phyloP scores from a whole-genome alignment of 2,797 vertebrate genomes.

The Oreochromis grahami region DNA sequence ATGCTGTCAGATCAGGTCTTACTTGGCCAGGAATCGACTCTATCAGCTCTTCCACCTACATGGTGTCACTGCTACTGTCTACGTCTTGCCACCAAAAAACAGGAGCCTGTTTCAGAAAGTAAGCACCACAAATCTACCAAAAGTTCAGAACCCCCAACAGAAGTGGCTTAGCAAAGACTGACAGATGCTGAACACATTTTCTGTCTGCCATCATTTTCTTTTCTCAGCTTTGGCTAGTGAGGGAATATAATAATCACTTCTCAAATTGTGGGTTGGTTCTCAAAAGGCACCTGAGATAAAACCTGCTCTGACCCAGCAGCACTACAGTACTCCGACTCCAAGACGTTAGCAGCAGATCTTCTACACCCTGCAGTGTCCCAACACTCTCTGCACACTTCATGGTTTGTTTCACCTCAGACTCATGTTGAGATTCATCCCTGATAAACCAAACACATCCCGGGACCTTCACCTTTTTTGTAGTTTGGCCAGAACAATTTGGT shows the following conservation, averaged over 20 bases:
- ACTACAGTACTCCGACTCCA: accelerated
- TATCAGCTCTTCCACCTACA: background rate
- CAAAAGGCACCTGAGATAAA: background rate
- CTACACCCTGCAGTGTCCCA: background rate
- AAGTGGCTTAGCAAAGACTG: background rate
- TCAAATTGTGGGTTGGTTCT: background rate
- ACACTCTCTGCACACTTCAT: background rate
- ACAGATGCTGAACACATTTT: background rate
- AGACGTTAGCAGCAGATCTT: background rate
- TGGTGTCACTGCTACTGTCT: accelerated
- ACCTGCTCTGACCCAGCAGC: background rate
- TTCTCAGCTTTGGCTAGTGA: background rate
- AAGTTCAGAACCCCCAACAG: background rate
- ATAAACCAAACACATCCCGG: accelerated
- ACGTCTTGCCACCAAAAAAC: background rate
- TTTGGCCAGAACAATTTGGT: background rate
- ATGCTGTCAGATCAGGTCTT: background rate
- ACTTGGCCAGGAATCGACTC: background rate
- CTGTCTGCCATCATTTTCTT: background rate
- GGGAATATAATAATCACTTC: background rate
- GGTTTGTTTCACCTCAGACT: background rate
- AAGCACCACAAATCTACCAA: accelerated
- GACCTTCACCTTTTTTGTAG: background rate
- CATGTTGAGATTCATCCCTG: background rate
- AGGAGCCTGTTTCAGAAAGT: background rate